Percentiles rank a stretch among this genome's conserved stretches.
phyloP scores from a whole-genome alignment of 1,140 invertebrate genomes.

The Halictus rubicundus region DNA sequence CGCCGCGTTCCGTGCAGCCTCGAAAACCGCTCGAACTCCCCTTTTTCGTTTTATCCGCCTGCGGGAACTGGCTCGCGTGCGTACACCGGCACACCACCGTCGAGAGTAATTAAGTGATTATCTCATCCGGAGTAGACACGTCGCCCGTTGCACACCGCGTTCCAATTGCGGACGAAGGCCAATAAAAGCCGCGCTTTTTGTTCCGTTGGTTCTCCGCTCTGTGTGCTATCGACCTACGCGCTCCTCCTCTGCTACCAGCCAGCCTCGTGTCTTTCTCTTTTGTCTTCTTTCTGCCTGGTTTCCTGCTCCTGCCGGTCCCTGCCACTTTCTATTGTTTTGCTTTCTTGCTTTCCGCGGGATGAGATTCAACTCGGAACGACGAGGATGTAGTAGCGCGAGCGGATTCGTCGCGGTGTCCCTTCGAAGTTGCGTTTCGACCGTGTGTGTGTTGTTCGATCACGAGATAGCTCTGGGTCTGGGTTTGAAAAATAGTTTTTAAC shows the following conservation, averaged over 20 bases:
- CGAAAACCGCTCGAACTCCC: background rate
- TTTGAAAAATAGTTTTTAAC: no score
- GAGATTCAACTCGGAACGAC: no score
- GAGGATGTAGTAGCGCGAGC: no score
- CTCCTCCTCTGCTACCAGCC: background rate
- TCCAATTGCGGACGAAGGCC: constrained; percentile 45
- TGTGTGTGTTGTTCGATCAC: no score
- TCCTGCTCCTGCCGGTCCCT: no score
- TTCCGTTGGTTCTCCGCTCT: constrained; percentile 1
- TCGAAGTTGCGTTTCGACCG: no score
- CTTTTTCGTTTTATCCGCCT: constrained; percentile 17
- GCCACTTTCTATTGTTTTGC: no score
- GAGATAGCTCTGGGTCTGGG: no score
- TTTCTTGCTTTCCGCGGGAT: no score
- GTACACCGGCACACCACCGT: constrained; percentile 52
- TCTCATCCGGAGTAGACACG: constrained; percentile 61
- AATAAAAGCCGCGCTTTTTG: constrained; percentile 56
- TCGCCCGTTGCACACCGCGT: constrained; percentile 51
- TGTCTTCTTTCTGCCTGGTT: no score
- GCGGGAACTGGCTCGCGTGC: constrained; percentile 56
- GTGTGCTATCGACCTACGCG: constrained; percentile 25
- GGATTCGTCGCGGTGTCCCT: no score
- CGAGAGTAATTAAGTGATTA: constrained; percentile 70
- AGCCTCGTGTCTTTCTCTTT: background rate
- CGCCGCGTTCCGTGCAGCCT: constrained; percentile 1